Evolutionary conservation across 2,113 vertebrate genomes (phyloP).

Genomic region (Dicrurus megarhynchus): DNA sequence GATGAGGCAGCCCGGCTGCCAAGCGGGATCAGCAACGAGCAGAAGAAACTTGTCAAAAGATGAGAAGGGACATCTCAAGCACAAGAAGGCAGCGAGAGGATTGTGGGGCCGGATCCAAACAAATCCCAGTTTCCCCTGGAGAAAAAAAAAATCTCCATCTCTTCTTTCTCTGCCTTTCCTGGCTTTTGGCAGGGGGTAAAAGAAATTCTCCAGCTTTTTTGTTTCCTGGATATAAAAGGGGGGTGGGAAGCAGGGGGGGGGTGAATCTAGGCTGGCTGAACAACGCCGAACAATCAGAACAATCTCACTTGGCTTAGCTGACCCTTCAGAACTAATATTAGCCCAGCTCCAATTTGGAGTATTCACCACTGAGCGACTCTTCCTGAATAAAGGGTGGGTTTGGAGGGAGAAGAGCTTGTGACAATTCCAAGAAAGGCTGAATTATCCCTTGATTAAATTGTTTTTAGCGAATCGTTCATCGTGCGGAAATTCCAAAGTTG

Average conservation of each 20-base stretch:
- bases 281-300: background rate
- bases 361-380: background rate
- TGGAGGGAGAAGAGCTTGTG: background rate
- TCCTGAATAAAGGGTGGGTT: background rate
- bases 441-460: slow-evolving; percentile 36
- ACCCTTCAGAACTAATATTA: slow-evolving; percentile 40
- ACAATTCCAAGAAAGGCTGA: slow-evolving; percentile 11
- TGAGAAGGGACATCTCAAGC: background rate
- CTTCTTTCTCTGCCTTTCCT: background rate
- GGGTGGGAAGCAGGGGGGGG: background rate
- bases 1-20: background rate
- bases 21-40: background rate
- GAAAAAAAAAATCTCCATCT: background rate
- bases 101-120: background rate
- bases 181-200: background rate
- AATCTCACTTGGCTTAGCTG: background rate
- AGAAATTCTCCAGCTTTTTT: background rate
- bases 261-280: background rate
- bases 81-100: background rate
- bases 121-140: background rate
- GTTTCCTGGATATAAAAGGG: background rate
- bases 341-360: background rate
- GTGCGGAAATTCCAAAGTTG: background rate
- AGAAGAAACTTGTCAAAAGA: slow-evolving; percentile 14
- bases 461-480: background rate